Evolutionary conservation across 2,797 vertebrate species (phyloP).

Genomic region (Oreochromis grahami): DNA sequence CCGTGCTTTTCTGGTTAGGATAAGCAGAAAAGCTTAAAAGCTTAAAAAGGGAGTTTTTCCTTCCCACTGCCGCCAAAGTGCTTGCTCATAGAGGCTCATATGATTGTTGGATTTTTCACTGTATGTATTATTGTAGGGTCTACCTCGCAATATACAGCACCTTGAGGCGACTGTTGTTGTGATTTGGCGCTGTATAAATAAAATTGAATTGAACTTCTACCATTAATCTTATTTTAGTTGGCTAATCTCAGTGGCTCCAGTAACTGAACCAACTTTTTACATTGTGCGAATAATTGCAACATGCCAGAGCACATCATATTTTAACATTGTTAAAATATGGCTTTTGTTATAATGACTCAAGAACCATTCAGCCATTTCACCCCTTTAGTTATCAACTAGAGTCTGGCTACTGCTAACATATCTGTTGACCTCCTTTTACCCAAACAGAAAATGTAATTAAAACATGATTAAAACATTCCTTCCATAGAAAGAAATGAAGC

Average conservation of each 20-base stretch:
- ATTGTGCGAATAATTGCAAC: conserved; percentile 5
- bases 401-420: background rate
- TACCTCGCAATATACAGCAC: background rate
- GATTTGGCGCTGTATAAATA: background rate
- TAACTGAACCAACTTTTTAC: background rate
- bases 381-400: background rate
- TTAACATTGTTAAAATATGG: conserved; percentile 17
- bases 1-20: background rate
- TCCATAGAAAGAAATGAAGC: conserved; percentile 6
- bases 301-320: conserved; percentile 47
- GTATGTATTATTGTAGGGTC: background rate
- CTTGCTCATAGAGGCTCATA: background rate
- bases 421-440: conserved; percentile 25
- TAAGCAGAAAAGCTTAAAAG: no score
- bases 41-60: no score
- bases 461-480: conserved; percentile 21
- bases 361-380: conserved; percentile 6
- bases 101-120: background rate
- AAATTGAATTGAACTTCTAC: background rate
- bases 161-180: background rate
- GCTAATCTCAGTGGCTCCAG: background rate
- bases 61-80: background rate
- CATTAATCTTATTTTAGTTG: background rate
- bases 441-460: conserved; percentile 25
- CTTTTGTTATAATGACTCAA: background rate